These are phyloP conservation scores for Thecophora atra DNA, from an alignment of 2,888 invertebrate genomes.

Conservation along the genomic window DNA sequence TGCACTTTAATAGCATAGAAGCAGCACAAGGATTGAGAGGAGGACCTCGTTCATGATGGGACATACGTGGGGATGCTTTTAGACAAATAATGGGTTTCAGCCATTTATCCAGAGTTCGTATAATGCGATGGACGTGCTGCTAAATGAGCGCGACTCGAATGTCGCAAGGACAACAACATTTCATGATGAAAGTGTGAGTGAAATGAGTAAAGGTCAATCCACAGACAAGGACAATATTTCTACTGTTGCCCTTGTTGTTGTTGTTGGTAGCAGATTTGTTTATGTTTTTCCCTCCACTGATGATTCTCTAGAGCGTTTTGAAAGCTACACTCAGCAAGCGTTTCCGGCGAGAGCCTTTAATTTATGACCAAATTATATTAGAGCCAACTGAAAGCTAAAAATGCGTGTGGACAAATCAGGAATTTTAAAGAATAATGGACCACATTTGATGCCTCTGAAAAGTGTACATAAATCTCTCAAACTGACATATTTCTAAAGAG, in stretches of 20 bases:
- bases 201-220: slow-evolving; percentile 25
- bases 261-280: neutral
- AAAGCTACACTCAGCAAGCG: neutral
- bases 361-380: slow-evolving; percentile 28
- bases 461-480: no score
- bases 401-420: no score
- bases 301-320: neutral
- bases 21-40: no score
- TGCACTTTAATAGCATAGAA: neutral
- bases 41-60: neutral
- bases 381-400: neutral
- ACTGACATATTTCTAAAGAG: no score
- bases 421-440: no score
- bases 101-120: slow-evolving; percentile 45
- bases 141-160: slow-evolving; percentile 27
- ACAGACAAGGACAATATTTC: slow-evolving; percentile 30
- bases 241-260: neutral
- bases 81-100: slow-evolving; percentile 47
- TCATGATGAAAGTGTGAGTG: neutral
- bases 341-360: slow-evolving; percentile 8
- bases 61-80: slow-evolving; percentile 35
- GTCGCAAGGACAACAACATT: slow-evolving; percentile 11
- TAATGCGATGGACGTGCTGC: slow-evolving; percentile 24
- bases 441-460: no score
- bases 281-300: neutral